Percentiles rank a stretch among this genome's conserved stretches.
These are phyloP conservation scores for Isotomurus palustris DNA, from an alignment of 2,888 invertebrate species.

Conservation along the genomic window DNA sequence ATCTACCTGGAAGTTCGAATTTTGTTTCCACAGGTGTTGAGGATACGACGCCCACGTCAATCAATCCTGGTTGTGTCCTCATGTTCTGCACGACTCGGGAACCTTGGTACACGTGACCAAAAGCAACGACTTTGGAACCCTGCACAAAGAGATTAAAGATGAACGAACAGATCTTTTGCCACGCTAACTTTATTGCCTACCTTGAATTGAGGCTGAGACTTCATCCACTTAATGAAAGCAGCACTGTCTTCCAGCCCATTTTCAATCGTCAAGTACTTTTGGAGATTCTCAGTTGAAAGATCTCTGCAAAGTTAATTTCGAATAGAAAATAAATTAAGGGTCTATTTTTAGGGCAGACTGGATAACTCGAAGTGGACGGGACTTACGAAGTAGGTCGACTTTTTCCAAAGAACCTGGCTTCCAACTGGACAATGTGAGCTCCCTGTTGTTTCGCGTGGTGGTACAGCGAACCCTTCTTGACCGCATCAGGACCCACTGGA, in stretches of 20 bases:
- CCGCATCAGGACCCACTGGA: conserved; percentile 8
- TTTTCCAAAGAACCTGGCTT: conserved; percentile 25
- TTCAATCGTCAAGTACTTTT: neutral
- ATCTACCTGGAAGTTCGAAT: conserved; percentile 31
- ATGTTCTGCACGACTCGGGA: neutral
- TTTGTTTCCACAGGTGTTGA: conserved; percentile 25
- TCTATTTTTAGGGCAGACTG: too few relatives aligned
- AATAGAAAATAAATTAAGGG: neutral
- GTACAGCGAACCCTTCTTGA: conserved; percentile 18
- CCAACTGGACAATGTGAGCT: conserved; percentile 21
- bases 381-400: conserved; percentile 25
- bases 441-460: conserved; percentile 25
- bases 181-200: neutral
- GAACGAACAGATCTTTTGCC: neutral
- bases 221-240: neutral
- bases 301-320: conserved; percentile 1
- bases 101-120: neutral
- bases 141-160: neutral
- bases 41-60: conserved; percentile 25
- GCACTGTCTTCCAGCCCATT: neutral
- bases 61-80: conserved; percentile 16
- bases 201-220: neutral
- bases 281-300: neutral
- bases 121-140: conserved; percentile 5
- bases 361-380: neutral